A percentile compares a stretch with the other conserved stretches of the same genome.
Evolutionary conservation across 2,113 vertebrate species (phyloP).

Genomic region (Nicator chloris): DNA sequence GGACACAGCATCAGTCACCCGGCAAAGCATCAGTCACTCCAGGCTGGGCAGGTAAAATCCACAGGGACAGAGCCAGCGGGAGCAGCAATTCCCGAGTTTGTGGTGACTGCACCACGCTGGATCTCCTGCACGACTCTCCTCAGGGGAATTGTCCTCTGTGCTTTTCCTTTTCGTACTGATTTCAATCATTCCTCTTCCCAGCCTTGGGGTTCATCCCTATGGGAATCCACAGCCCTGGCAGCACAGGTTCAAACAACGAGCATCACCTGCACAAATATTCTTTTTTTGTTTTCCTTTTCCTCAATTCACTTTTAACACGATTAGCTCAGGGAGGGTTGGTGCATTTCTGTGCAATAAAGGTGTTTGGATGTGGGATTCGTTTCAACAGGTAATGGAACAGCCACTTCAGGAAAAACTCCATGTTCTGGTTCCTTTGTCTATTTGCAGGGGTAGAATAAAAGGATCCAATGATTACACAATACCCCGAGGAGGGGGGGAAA

Average conservation of each 20-base stretch:
- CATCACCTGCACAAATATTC: neutral
- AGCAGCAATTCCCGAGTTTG: accelerated
- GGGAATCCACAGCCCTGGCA: neutral
- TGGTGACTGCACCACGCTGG: accelerated
- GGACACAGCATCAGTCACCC: accelerated
- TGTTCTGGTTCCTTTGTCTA: neutral
- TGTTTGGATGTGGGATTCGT: neutral
- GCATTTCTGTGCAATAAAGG: neutral
- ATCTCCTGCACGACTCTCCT: neutral
- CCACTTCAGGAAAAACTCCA: neutral
- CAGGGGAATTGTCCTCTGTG: neutral
- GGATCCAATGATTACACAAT: neutral
- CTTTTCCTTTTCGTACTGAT: neutral
- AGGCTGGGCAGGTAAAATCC: neutral
- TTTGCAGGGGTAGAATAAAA: neutral
- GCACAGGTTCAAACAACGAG: neutral
- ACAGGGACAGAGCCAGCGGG: neutral
- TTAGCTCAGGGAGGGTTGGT: neutral
- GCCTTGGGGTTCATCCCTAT: neutral
- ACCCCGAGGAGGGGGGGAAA: neutral
- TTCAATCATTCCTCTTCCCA: neutral
- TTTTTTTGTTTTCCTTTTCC: neutral
- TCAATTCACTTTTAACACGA: neutral
- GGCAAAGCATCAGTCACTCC: neutral
- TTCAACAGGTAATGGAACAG: neutral